Evolutionary conservation across 2,797 vertebrate genomes (phyloP), one percentile per base, ranked within the genome.

Genomic region (Bovichtus variegatus): DNA sequence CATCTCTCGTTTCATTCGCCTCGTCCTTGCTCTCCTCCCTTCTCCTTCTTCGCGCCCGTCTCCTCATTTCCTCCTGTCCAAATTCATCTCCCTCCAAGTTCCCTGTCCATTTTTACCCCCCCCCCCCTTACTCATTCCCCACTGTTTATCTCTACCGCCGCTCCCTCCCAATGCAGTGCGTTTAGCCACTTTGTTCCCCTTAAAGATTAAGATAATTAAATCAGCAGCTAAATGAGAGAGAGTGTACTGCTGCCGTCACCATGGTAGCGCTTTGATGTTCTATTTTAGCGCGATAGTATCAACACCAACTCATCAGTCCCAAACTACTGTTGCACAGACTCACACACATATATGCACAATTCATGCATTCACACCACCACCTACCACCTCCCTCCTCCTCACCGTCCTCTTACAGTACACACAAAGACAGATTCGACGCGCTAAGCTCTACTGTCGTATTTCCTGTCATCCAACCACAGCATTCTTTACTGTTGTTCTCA

Each of bases 191-290:
- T 93, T 92, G 89, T 91, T 92, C 88, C 83, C 83, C 91, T 93
- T 90, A 88, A 91, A 94, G 92, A 92, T 93, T 93, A 93, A 91
- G 92, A 92, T 93, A 93, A 94, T 94, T 91, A 92, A 93, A 94
- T 94, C 91, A 92, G 90, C 85, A 70, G 85, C 91, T 91, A 91
- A 92, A 91, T 89, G 89, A 92, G 90, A 73, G 84, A 55, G 83
- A 74, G 87, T 72, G 81, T 53, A 87, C 92, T 89, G 89, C 90
- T 89, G 88, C 90, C 91, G 87, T 93, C 91, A 89, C 91, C 81
- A 78, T 89, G 89, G 76, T 25, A 77, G 68, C 64, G 51, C 91
- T 93, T 92, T 93, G 93, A 93, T 92, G 91, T 92, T 89, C 89
- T 88, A 86, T 91, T 92, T 90, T 86, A 77, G 87, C 55, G n/a